Conservation (phyloP, 2,113 vertebrate species). For the Poicephalus gulielmi region DNA sequence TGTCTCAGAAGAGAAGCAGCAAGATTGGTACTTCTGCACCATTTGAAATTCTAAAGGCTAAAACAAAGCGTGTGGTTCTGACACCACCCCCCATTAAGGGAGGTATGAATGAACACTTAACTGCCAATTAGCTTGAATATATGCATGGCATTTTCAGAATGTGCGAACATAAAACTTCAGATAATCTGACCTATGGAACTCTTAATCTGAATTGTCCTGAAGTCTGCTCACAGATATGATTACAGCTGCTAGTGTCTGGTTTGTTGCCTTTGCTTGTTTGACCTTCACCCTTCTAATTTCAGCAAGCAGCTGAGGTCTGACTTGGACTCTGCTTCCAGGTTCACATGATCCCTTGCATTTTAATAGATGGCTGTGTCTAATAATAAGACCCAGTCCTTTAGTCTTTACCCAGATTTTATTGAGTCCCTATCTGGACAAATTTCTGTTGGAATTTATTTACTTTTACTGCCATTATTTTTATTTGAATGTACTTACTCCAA, state of each 20-base stretch:
- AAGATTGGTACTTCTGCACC: not conserved
- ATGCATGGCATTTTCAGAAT: conserved; percentile 10
- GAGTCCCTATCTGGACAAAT: not conserved
- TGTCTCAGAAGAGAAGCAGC: not conserved
- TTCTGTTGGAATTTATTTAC: not conserved
- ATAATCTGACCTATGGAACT: conserved; percentile 15
- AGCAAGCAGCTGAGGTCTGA: conserved; percentile 30
- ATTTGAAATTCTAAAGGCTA: not conserved
- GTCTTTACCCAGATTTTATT: not conserved
- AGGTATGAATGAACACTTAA: not conserved
- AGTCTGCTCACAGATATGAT: not conserved
- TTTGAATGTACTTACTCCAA: not conserved
- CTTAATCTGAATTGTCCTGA: conserved; percentile 14
- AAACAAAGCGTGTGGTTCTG: not conserved
- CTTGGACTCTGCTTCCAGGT: conserved; percentile 26
- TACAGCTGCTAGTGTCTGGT: conserved; percentile 26
- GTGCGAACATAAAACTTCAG: conserved; percentile 13
- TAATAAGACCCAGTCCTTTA: not conserved
- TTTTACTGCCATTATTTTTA: not conserved
- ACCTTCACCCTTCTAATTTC: conserved; percentile 62
- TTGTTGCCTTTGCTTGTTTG: conserved; percentile 53
- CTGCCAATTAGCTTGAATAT: conserved; percentile 1
- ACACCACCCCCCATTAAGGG: not conserved
- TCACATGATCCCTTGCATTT: conserved; percentile 39
- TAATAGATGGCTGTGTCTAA: not conserved